Base-by-base conservation (phyloP, 2,797 vertebrate species). In the Valencia hispanica region DNA sequence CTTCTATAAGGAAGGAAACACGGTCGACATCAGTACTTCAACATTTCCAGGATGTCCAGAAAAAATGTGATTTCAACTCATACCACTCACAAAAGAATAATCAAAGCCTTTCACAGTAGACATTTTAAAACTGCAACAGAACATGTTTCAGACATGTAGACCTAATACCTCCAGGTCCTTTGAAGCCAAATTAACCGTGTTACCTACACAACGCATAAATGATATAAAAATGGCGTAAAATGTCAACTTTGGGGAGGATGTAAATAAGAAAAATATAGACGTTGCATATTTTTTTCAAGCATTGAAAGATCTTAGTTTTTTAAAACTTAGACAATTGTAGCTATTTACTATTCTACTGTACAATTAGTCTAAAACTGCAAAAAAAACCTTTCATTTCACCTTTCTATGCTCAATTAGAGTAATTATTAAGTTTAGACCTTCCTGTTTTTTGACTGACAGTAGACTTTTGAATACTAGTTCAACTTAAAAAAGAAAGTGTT, bases 1-100 rank as follows among this genome's bases (percentile, higher is more conserved):
- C 61, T 63, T 66, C 53, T 77, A 72, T 72, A 84, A 81, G 57
- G 72, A 63, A 61, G 72, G 76, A 91, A 89, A 79, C 75, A 69
- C 61, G 78, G 79, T 68, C 69, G 77, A 50, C 39, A 72, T 20
- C 74, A 61, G 68, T 39, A 72, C 32, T 34, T 36, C 39, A 69
- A 32, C 17, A 32, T 15, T 5, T 9, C 11, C 18, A 39, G 61
- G 10, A 39, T 39, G 20, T 22, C 9, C 32, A 34, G 32, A 34
- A 34, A 61, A 20, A 34, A 48, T 27, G 27, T 20, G 17, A 32
- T 3, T 20, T 47, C 30, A 73, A 25, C n/a, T 61, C n/a, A 36
- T 32, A 0, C 9, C n/a, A 15, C 32, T 48, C 3, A 48, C 5
- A 48, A 48, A 1, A 48, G 47, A 48, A 18, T 4, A 48, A 4